These are phyloP conservation scores for Echeneis naucrates DNA, from an alignment of 2,797 vertebrate genomes.

Conservation along the genomic window DNA sequence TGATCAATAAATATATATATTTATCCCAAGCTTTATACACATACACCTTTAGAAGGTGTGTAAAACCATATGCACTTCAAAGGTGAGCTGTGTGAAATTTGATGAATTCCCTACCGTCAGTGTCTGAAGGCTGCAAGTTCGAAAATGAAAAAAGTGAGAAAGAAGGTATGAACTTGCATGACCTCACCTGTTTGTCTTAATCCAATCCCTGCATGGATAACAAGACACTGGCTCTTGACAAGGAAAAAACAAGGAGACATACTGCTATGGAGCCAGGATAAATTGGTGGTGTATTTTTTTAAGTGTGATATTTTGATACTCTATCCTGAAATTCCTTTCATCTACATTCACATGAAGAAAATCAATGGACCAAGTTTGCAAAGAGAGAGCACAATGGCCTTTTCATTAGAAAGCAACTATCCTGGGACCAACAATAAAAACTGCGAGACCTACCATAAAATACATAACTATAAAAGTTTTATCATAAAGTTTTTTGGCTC, in stretches of 20 bases:
- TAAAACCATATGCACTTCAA: too few species aligned
- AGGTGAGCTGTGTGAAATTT: too few species aligned
- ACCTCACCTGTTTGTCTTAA: too few species aligned
- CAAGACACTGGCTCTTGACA: background rate
- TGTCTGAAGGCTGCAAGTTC: too few species aligned
- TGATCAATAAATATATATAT: too few species aligned
- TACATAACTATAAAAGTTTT: slow-evolving; percentile 19
- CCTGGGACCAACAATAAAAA: slow-evolving; percentile 15
- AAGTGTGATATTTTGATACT: slow-evolving; percentile 5
- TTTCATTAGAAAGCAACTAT: background rate
- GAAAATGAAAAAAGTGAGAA: too few species aligned
- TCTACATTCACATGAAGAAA: background rate
- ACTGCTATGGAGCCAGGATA: too few species aligned
- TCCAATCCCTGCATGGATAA: background rate
- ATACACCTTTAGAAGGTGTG: too few species aligned
- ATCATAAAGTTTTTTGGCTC: background rate
- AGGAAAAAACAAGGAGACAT: background rate
- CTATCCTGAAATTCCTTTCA: background rate
- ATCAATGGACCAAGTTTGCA: background rate
- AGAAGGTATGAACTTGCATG: too few species aligned
- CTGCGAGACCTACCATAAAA: slow-evolving; percentile 23
- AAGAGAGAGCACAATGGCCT: background rate
- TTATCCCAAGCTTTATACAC: too few species aligned
- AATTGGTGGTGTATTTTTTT: background rate
- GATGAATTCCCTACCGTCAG: too few species aligned